phyloP scores from a whole-genome alignment of 2,797 vertebrate genomes.

The Eulemur rubriventer region DNA sequence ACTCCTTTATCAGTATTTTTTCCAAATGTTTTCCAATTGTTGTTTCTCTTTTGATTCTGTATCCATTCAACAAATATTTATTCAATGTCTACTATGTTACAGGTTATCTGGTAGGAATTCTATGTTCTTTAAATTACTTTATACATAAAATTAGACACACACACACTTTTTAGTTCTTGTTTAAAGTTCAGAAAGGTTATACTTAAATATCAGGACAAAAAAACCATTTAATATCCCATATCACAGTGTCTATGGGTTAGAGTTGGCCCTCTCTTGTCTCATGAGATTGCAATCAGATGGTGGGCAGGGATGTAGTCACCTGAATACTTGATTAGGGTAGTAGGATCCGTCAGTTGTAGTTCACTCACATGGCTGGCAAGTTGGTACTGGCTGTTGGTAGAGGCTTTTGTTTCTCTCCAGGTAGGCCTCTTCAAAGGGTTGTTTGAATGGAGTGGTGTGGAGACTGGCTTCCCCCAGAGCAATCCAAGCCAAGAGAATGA shows the following conservation, averaged over 20 bases:
- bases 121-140: background rate
- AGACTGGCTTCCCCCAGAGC: background rate
- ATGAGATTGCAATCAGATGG: background rate
- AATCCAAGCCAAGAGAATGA: constrained; percentile 15
- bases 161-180: background rate
- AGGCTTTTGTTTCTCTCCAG: background rate
- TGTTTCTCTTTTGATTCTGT: background rate
- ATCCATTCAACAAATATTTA: background rate
- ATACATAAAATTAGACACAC: background rate
- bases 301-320: background rate
- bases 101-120: background rate
- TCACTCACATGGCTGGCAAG: background rate
- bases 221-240: background rate
- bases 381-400: background rate
- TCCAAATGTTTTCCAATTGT: background rate
- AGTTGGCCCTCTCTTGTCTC: background rate
- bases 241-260: background rate
- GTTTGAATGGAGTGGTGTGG: background rate
- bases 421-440: background rate
- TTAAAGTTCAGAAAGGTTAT: background rate
- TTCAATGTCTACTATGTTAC: background rate
- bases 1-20: background rate
- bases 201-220: background rate
- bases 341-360: background rate
- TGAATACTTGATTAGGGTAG: background rate